Conservation (phyloP, 2,888 invertebrate genomes). For the Isoperla grammatica region DNA sequence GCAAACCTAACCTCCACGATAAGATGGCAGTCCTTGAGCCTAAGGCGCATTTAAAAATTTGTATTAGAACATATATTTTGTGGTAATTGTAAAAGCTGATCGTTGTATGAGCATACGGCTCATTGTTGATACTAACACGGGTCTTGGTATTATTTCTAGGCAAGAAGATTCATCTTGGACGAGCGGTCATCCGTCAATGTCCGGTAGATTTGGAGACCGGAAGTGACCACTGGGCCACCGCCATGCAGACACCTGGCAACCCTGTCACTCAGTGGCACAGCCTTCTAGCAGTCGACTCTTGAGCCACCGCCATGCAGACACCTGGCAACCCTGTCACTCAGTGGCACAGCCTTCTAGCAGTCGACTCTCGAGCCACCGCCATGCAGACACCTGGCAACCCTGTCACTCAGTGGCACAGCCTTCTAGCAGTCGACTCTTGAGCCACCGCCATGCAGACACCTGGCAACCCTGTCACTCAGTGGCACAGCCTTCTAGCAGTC, state of each 20-base stretch:
- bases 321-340: constrained; percentile 54
- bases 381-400: constrained; percentile 50
- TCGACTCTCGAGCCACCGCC: constrained; percentile 37
- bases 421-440: constrained; percentile 42
- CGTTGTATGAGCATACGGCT: no score
- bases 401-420: constrained; percentile 56
- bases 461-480: constrained; percentile 52
- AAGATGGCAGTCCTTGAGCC: no score
- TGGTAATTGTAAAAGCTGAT: no score
- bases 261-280: constrained; percentile 56
- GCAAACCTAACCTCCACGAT: no score
- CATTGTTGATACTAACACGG: no score
- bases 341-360: constrained; percentile 54
- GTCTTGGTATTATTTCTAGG: no score
- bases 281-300: constrained; percentile 44
- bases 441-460: constrained; percentile 47
- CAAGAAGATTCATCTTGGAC: constrained; percentile 62
- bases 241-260: constrained; percentile 50
- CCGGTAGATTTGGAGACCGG: constrained; percentile 52
- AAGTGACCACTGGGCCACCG: constrained; percentile 53
- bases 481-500: constrained; percentile 52
- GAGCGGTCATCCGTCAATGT: constrained; percentile 48
- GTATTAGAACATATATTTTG: no score
- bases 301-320: constrained; percentile 44
- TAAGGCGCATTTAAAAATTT: no score